These are phyloP conservation scores for Alethe diademata DNA, from an alignment of 2,113 vertebrate genomes.

Conservation along the genomic window DNA sequence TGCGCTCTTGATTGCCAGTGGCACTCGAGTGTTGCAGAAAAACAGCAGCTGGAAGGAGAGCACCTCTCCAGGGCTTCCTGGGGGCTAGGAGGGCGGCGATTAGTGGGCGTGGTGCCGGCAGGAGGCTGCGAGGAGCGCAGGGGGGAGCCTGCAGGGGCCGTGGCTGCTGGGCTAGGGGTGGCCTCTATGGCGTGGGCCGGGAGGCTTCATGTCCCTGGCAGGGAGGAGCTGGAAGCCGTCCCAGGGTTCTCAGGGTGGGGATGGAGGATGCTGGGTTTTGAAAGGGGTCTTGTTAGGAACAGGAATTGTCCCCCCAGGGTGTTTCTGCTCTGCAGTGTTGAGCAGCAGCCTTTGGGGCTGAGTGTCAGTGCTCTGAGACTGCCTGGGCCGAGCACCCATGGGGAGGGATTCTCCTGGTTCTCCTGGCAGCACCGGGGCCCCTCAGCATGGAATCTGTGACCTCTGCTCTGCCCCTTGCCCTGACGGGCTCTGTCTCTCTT, in stretches of 20 bases:
- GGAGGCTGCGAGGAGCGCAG: neutral
- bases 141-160: neutral
- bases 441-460: accelerated
- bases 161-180: neutral
- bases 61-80: constrained; percentile 51
- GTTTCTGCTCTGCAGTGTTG: neutral
- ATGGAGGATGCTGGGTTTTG: neutral
- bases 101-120: neutral
- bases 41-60: constrained; percentile 47
- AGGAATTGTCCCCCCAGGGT: neutral
- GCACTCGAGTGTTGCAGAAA: constrained; percentile 20
- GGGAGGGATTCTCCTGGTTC: neutral
- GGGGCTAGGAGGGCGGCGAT: neutral
- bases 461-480: neutral
- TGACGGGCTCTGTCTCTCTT: neutral
- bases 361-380: neutral
- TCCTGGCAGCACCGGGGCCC: accelerated
- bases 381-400: neutral
- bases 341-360: neutral
- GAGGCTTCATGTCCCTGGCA: neutral
- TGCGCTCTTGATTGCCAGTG: neutral
- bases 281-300: neutral
- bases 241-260: neutral
- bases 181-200: accelerated
- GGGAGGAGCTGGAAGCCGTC: neutral